Percentiles rank a stretch among this genome's conserved stretches.
Conservation (phyloP, 2,113 vertebrate genomes). For the Sphyrna mokarran region DNA sequence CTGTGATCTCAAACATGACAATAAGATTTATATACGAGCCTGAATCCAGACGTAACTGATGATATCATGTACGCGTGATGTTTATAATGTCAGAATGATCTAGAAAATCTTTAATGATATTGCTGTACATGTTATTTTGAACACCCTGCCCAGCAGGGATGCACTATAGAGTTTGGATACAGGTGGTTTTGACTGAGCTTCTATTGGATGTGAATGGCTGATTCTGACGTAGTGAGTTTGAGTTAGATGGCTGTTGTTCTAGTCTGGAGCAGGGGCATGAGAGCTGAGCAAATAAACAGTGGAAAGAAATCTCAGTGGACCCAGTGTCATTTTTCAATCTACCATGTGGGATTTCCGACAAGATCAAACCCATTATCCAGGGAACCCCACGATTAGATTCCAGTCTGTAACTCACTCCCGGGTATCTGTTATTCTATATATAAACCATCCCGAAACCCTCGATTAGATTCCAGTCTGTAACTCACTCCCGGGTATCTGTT, state of each 20-base stretch:
- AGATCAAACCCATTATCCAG: too few species aligned
- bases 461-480: neutral
- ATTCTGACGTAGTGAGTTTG: slow-evolving; percentile 39
- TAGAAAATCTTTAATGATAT: neutral
- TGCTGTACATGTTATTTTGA: neutral
- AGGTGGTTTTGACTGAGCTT: neutral
- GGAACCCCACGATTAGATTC: neutral
- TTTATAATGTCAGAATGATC: neutral
- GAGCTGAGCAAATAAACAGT: slow-evolving; percentile 49
- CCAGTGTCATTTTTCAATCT: neutral
- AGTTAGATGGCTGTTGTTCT: slow-evolving; percentile 44
- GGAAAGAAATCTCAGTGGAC: slow-evolving; percentile 45
- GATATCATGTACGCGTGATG: neutral
- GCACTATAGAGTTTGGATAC: neutral
- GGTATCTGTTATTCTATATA: neutral
- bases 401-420: neutral
- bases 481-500: neutral
- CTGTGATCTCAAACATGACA: neutral
- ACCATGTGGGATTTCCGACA: neutral
- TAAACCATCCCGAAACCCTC: neutral
- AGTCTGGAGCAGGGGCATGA: slow-evolving; percentile 55
- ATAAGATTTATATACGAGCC: neutral
- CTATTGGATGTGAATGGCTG: neutral
- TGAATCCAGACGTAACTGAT: neutral
- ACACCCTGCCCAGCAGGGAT: neutral